Percentiles rank a stretch among this genome's conserved stretches.
These are phyloP conservation scores for Iphiclides podalirius DNA, from an alignment of 2,888 invertebrate species.

Conservation along the genomic window DNA sequence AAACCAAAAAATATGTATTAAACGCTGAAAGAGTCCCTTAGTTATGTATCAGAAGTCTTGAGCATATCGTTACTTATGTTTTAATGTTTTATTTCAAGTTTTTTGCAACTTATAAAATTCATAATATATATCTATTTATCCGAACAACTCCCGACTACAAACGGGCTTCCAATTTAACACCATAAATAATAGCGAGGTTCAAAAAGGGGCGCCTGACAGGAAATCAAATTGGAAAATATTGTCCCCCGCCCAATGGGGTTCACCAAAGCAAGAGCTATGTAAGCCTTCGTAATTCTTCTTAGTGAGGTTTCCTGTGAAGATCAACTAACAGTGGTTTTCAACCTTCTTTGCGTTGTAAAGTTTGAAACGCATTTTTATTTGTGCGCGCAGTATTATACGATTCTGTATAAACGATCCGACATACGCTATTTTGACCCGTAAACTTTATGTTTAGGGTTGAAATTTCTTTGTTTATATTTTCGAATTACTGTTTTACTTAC, in stretches of 20 bases:
- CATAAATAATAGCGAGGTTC: constrained; percentile 13
- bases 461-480: not conserved
- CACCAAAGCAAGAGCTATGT: not conserved
- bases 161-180: constrained; percentile 14
- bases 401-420: not conserved
- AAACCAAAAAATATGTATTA: too few species aligned
- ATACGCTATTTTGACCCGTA: not conserved
- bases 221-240: constrained; percentile 16
- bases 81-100: too few species aligned
- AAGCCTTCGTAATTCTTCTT: not conserved
- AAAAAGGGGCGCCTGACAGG: constrained; percentile 11
- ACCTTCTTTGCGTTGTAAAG: not conserved
- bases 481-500: constrained; percentile 1
- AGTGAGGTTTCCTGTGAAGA: not conserved
- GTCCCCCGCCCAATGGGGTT: not conserved
- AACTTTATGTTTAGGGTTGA: not conserved
- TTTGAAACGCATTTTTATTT: constrained; percentile 1
- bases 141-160: constrained; percentile 4
- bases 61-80: too few species aligned
- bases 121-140: too few species aligned
- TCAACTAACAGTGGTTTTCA: constrained; percentile 1
- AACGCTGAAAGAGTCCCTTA: too few species aligned
- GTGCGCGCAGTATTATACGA: too few species aligned
- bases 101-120: too few species aligned
- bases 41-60: too few species aligned